Evolutionary conservation across 2,888 invertebrate species (phyloP), one percentile per base, ranked within the genome.

Genomic region (Hydrotaea cyrtoneurina): DNA sequence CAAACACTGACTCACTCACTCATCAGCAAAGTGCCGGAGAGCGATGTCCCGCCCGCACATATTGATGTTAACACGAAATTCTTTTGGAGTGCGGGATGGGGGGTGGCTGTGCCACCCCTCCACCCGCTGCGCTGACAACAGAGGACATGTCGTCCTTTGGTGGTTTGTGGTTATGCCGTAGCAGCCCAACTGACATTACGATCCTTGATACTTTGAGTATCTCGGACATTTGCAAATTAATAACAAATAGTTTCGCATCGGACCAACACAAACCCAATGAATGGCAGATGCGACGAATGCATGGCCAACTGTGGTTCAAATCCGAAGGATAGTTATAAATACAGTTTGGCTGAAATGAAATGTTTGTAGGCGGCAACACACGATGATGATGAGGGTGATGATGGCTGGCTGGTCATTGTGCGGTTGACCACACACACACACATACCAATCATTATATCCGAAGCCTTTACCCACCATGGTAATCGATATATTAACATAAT

Each of bases 201-300:
- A 39, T 39, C 39, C 39, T 39, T 39, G 39, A 39, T 39, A 10
- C 8, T 39, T 13, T 19, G 36, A 69, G 57, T 59, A 62, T 23
- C n/a, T 19, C 46, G 79, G 76, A 77, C 76, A 74, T 74, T 79
- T 82, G 43, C 59, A 79, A 85, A 79, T 79, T 76, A 77, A 79
- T 77, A 82, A 79, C 66, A 85, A 78, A 43, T 84, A 73, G 64
- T 76, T 81, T 66, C 81, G 46, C 75, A 62, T 62, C 21, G 21
- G 69, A 43, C 39, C 39, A 39, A 8, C 39, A 11, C 23, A n/a
- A n/a, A 66, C 23, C 0, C 23, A 69, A 43, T 43, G 17, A 26
- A 23, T 21, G 69, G 69, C 46, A 46, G 69, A 23, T 15, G 59
- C 26, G 13, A 21, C 23, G 15, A 26, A 78, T 83, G 77, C 72